Base-by-base conservation (phyloP, 2,797 vertebrate genomes). In the Pygocentrus nattereri region DNA sequence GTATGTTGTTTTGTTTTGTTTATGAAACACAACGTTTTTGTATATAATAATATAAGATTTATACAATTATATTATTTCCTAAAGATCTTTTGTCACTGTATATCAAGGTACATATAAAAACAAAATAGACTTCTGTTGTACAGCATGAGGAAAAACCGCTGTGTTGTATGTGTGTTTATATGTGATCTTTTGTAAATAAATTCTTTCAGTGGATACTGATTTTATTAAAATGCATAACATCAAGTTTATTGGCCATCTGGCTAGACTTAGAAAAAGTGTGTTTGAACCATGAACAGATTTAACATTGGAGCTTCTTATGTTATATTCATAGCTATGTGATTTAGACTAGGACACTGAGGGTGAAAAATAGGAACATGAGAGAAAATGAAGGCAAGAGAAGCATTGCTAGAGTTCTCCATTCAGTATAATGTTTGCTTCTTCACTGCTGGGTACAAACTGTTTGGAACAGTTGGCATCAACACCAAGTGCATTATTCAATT, bases 151-250 rank as follows among this genome's bases (percentile, higher is more conserved):
- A 34, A 11, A 8, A 30, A 49, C 11, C 34, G 23, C 5, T 44
- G 12, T 64, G 31, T 69, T 69, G 44, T 18, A 25, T 25, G 52
- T 69, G 78, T 76, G 47, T 78, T 81, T 84, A 56, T 81, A 68
- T 74, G 16, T 23, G 59, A 52, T 54, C 8, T 85, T 85, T 82
- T 85, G 25, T 79, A 82, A 79, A 74, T 81, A 79, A 81, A 84
- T 64, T 7, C 7, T 31, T 47, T 58, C 21, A 23, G 4, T 58
- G 30, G 58, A 38, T 58, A 10, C 3, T 70, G n/a, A 23, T 47
- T 49, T 47, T 47, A 69, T 38, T 44, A 10, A 13, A 13, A 13
- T 69, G 21, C 4, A 38, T 34, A 18, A 5, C 11, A 19, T 34
- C 1, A 34, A 65, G 18, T 10, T 23, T 19, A n/a, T 54, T 54